Evolutionary conservation across 2,113 vertebrate species (phyloP), one percentile per base, ranked within the genome.

Genomic region (Engraulis encrasicolus): DNA sequence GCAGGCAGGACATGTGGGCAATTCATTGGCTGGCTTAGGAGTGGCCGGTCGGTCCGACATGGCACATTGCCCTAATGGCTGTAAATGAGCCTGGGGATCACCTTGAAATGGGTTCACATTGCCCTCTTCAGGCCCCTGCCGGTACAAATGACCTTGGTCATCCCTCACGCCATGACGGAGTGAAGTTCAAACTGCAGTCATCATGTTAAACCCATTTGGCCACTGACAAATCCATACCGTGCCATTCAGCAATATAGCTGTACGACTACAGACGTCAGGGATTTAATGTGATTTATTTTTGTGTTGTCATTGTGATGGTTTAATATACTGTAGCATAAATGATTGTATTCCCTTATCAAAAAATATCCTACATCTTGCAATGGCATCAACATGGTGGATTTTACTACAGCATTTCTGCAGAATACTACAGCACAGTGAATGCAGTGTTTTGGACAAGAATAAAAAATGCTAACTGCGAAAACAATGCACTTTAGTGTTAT

Each of bases 121-220:
- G 85, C 89, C 89, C 87, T 87, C 89, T 90, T 86, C 88, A 88
- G 89, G 88, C 86, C 85, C 79, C 52, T 85, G 66, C 82, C 83
- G 87, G 88, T 89, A 89, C 40, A 89, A 86, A 84, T 88, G 86
- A 89, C 87, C 87, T 85, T 84, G 80, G 83, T 83, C 85, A 85
- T 86, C 82, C 80, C 80, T 89, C 88, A 89, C 27, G 34, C 84
- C 79, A 50, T 74, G 84, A 86, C 88, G 87, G 88, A 86, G 85
- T 86, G 86, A 87, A 83, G 85, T 86, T 86, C 84, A 89, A 89
- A 85, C 86, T n/a, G n/a, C 85, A 71, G 82, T 89, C 88, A 84
- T 89, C 88, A 89, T 87, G 86, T 89, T 89, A 87, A 89, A 89
- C 86, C 87, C 87, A 89, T 89, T 84, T 85, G 86, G 87, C 88